These are phyloP conservation scores for Caenorhabditis imperialis DNA, from an alignment of 2,888 invertebrate genomes.

Conservation along the genomic window DNA sequence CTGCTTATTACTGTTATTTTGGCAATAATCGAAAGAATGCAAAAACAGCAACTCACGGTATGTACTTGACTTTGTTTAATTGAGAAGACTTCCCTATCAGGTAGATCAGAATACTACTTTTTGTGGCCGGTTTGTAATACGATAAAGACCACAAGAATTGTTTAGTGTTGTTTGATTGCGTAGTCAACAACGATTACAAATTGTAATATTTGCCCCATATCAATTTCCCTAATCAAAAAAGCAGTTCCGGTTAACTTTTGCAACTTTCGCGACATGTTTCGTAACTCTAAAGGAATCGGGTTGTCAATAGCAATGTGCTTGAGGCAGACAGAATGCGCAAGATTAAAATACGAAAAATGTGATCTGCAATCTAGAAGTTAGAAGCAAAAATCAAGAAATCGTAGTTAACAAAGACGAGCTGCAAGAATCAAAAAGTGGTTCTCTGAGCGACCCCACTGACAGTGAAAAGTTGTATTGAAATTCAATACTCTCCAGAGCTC, in stretches of 20 bases:
- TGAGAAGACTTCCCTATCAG: no score
- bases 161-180: no score
- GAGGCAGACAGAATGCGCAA: background rate
- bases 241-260: conserved; percentile 21
- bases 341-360: background rate
- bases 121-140: no score
- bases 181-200: background rate
- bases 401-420: background rate
- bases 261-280: background rate
- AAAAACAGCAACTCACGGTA: conserved; percentile 54
- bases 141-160: no score
- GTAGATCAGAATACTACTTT: no score
- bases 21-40: conserved; percentile 31
- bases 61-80: conserved; percentile 5
- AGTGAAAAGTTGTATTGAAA: conserved; percentile 16
- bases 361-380: background rate
- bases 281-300: conserved; percentile 29
- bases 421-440: background rate
- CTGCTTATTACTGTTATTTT: conserved; percentile 33
- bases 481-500: conserved; percentile 17
- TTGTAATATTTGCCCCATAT: conserved; percentile 1
- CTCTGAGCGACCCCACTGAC: background rate
- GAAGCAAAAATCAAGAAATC: conserved; percentile 3
- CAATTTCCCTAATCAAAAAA: background rate
- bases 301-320: conserved; percentile 44